phyloP scores from a whole-genome alignment of 1,140 invertebrate genomes.

The Sogatella furcifera region DNA sequence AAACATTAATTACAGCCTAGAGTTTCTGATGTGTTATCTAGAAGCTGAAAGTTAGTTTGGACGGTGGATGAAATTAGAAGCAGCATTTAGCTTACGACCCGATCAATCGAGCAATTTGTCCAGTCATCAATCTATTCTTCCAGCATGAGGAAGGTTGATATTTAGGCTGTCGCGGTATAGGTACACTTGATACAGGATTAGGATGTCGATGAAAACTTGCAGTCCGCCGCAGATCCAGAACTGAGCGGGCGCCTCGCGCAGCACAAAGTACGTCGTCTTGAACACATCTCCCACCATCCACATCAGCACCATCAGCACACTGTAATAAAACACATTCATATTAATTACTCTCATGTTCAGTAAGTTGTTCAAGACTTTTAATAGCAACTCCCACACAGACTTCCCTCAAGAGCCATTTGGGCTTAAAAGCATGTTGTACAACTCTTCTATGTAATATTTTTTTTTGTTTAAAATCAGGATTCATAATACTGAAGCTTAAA shows the following conservation, averaged over 20 bases:
- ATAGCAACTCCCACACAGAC: too few species aligned
- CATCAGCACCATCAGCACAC: constrained; percentile 87
- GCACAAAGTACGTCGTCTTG: constrained; percentile 93
- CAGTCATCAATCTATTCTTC: constrained; percentile 13
- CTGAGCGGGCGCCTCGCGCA: constrained; percentile 80
- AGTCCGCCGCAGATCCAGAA: constrained; percentile 92
- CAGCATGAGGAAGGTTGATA: constrained; percentile 3
- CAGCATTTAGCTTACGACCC: too few species aligned
- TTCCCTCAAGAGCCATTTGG: too few species aligned
- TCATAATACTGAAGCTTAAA: too few species aligned
- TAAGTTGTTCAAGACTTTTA: too few species aligned
- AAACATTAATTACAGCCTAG: too few species aligned
- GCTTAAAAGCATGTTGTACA: constrained; percentile 2
- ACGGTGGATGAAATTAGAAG: too few species aligned
- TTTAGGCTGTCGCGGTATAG: constrained; percentile 20
- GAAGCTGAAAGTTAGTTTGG: too few species aligned
- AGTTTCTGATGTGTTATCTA: too few species aligned
- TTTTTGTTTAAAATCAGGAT: too few species aligned
- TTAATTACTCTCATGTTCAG: too few species aligned
- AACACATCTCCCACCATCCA: constrained; percentile 94
- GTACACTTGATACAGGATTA: constrained; percentile 70
- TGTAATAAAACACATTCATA: constrained; percentile 36
- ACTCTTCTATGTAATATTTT: constrained; percentile 7
- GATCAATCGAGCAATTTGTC: not conserved
- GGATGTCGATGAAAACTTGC: constrained; percentile 78